Base-by-base conservation (phyloP, 2,888 invertebrate species). In the Caenorhabditis uteleia region DNA sequence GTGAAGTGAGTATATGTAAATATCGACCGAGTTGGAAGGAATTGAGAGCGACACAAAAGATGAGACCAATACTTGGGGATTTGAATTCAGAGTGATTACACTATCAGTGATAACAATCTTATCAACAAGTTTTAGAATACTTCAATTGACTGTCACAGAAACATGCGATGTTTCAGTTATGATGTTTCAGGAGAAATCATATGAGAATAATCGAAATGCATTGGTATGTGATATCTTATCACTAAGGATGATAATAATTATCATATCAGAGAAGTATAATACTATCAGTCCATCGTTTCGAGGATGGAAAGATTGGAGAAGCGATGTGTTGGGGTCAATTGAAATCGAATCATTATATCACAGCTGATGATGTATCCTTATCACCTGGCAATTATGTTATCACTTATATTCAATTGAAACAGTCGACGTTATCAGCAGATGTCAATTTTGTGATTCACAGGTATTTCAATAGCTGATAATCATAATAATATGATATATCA, bases 101-200 rank as follows among this genome's bases (percentile, higher is more conserved):
- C n/a, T n/a, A n/a, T n/a, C n/a, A n/a, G n/a, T n/a, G n/a, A n/a
- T n/a, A n/a, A n/a, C n/a, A n/a, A n/a, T n/a, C n/a, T n/a, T n/a
- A n/a, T n/a, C n/a, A n/a, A n/a, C n/a, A n/a, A n/a, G n/a, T n/a
- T n/a, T n/a, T n/a, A n/a, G n/a, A n/a, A n/a, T n/a, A n/a, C n/a
- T n/a, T n/a, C n/a, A n/a, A n/a, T n/a, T 78, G n/a, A 29, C 64
- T 7, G 50, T 68, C 3, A 50, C 50, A 12, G 59, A 67, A n/a
- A 51, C 45, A 91, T 45, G 89, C 89, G 59, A 92, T 91, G 31
- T 60, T 2, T 56, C 55, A 2, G 38, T 72, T 14, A 58, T 94
- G 0, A 87, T 97, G 26, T 97, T 95, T 84, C 97, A 97, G 86
- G 92, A 92, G 84, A 92, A 93, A 4, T 90, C 92, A 83, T 89